phyloP scores from a whole-genome alignment of 2,888 invertebrate species.

The Hipparchia sbordonii region DNA sequence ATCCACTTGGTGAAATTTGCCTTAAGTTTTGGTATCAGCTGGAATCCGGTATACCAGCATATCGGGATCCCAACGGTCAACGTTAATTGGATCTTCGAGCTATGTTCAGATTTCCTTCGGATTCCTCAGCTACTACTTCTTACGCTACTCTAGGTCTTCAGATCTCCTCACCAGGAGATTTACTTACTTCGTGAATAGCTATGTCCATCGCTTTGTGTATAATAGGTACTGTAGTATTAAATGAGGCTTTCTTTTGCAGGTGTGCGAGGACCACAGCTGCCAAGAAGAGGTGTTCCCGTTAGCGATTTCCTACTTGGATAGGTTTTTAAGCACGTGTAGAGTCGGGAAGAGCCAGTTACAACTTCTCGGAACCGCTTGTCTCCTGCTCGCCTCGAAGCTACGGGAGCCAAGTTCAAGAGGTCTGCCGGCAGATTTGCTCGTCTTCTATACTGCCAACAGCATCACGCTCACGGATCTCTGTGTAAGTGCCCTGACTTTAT shows the following conservation, averaged over 20 bases:
- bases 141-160: no score
- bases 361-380: slow-evolving; percentile 94
- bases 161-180: no score
- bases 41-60: no score
- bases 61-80: no score
- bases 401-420: slow-evolving; percentile 91
- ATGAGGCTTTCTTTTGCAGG: slow-evolving; percentile 79
- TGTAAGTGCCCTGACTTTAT: slow-evolving; percentile 85
- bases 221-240: slow-evolving; percentile 20
- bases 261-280: slow-evolving; percentile 96
- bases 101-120: no score
- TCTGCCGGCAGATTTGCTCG: slow-evolving; percentile 89
- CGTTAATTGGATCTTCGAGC: no score
- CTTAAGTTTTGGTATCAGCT: no score
- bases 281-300: slow-evolving; percentile 97
- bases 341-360: slow-evolving; percentile 95
- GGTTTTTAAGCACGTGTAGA: slow-evolving; percentile 92
- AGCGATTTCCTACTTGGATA: slow-evolving; percentile 96
- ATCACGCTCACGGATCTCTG: slow-evolving; percentile 92
- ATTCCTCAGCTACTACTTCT: no score
- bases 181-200: no score
- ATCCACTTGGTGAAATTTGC: no score
- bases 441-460: slow-evolving; percentile 97
- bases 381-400: slow-evolving; percentile 96
- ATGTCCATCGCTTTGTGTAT: no score